phyloP scores from a whole-genome alignment of 2,113 vertebrate species.

The Numida meleagris region DNA sequence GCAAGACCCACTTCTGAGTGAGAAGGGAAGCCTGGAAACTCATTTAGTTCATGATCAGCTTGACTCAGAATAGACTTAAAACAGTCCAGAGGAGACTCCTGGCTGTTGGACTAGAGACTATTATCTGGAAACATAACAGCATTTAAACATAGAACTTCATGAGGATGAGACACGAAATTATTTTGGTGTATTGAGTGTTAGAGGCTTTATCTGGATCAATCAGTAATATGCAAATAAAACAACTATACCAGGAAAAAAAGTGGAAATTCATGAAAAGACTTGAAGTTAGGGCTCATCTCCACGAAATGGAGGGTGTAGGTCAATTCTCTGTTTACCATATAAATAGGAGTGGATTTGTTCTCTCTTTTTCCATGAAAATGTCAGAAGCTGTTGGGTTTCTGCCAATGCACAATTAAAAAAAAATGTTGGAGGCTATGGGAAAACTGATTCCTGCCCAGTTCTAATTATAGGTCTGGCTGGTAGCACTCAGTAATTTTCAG shows the following conservation, averaged over 20 bases:
- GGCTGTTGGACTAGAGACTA: neutral
- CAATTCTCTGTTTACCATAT: neutral
- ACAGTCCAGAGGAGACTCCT: neutral
- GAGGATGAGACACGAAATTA: conserved; percentile 3
- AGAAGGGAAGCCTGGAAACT: conserved; percentile 46
- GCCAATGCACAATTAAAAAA: conserved; percentile 14
- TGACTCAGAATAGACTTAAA: neutral
- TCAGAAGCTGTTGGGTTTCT: conserved; percentile 15
- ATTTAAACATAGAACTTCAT: neutral
- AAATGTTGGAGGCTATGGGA: conserved; percentile 21
- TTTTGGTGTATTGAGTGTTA: neutral
- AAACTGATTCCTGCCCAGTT: conserved; percentile 28
- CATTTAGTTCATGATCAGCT: conserved; percentile 9
- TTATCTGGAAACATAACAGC: neutral
- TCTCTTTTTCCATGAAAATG: conserved; percentile 5
- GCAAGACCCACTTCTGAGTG: neutral
- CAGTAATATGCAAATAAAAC: neutral
- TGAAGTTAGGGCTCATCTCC: neutral
- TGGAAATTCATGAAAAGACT: neutral
- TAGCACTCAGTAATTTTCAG: conserved; percentile 9
- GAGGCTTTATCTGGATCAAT: neutral
- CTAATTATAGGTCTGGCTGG: conserved; percentile 50
- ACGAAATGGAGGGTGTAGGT: neutral
- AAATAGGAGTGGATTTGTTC: neutral
- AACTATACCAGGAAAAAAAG: neutral